phyloP scores from a whole-genome alignment of 2,113 vertebrate genomes.

The Merops nubicus region DNA sequence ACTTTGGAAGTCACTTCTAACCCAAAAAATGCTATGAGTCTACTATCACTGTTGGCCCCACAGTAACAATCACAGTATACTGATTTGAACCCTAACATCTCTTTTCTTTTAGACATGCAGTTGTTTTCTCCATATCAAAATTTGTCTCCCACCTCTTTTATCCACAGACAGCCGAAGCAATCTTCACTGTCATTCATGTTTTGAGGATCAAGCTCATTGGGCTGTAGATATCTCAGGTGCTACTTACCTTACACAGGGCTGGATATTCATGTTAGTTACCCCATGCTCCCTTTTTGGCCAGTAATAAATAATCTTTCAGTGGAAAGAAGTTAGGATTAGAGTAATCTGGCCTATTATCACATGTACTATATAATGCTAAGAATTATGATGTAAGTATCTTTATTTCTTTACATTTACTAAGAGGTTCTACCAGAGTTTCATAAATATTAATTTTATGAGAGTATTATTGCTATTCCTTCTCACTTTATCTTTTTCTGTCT shows the following conservation, averaged over 20 bases:
- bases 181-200: background rate
- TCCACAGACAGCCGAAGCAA: background rate
- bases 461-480: background rate
- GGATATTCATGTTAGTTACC: background rate
- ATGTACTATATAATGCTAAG: rapidly evolving
- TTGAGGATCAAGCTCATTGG: background rate
- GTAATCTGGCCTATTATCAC: background rate
- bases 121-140: background rate
- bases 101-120: background rate
- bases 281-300: background rate
- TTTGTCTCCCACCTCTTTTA: background rate
- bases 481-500: background rate
- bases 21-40: background rate
- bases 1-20: background rate
- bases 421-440: background rate
- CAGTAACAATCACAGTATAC: background rate
- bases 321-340: background rate
- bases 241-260: background rate
- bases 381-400: background rate
- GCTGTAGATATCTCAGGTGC: background rate
- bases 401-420: background rate
- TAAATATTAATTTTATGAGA: background rate
- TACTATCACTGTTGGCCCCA: background rate
- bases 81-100: background rate
- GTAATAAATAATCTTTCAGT: background rate